phyloP scores from a whole-genome alignment of 2,888 invertebrate species.

The Orthonevra nobilis region DNA sequence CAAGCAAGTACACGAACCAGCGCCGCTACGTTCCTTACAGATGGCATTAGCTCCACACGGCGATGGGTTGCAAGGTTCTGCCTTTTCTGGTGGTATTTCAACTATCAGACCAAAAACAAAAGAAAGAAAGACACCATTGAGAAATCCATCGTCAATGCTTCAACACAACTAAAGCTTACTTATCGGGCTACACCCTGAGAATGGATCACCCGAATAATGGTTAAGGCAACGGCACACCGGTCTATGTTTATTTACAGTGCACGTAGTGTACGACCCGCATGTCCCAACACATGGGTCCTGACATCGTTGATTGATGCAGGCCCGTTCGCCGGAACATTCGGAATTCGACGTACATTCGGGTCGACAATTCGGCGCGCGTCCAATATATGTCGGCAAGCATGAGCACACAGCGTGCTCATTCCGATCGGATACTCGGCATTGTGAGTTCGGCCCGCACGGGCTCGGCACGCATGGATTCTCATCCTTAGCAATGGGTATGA shows the following conservation, averaged over 20 bases:
- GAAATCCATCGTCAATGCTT: constrained; percentile 10
- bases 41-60: constrained; percentile 93
- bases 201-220: constrained; percentile 92
- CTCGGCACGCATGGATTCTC: constrained; percentile 90
- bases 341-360: constrained; percentile 92
- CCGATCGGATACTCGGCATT: constrained; percentile 85
- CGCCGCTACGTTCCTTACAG: constrained; percentile 90
- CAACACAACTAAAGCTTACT: constrained; percentile 81
- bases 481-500: constrained; percentile 74
- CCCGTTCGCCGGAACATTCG: constrained; percentile 91
- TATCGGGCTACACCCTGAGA: constrained; percentile 85
- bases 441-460: constrained; percentile 91
- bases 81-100: constrained; percentile 81
- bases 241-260: constrained; percentile 90
- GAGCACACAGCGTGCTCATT: constrained; percentile 90
- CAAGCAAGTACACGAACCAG: constrained; percentile 90
- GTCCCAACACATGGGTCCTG: constrained; percentile 91
- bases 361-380: constrained; percentile 91
- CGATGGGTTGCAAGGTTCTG: constrained; percentile 90
- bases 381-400: constrained; percentile 88
- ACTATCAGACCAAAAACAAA: constrained; percentile 72
- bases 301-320: constrained; percentile 91
- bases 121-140: constrained; percentile 26
- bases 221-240: constrained; percentile 90
- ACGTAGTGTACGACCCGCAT: constrained; percentile 89